Conservation (phyloP, 2,888 invertebrate genomes). For the Parnassius apollo region DNA sequence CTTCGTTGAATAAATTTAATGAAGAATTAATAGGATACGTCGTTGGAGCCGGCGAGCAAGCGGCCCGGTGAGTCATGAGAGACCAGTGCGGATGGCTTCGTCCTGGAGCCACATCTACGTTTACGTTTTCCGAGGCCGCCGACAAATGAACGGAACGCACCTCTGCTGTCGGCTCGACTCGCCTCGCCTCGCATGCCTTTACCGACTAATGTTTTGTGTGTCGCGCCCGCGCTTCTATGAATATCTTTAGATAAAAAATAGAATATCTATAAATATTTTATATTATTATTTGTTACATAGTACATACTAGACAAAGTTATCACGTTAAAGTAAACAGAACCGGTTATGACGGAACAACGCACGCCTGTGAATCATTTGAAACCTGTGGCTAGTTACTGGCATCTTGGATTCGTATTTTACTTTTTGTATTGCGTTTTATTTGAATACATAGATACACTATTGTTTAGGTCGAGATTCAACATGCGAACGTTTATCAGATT, state of each 20-base stretch:
- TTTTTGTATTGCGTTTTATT: too few species aligned
- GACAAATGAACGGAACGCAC: slow-evolving; percentile 35
- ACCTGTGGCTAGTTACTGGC: background rate
- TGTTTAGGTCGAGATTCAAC: too few species aligned
- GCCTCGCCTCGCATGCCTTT: background rate
- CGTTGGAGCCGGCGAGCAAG: slow-evolving; percentile 44
- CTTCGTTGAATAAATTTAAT: slow-evolving; percentile 29
- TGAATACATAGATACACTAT: too few species aligned
- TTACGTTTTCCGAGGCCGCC: slow-evolving; percentile 57
- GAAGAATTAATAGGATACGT: slow-evolving; percentile 40
- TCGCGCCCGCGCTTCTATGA: slow-evolving; percentile 4
- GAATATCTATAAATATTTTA: too few species aligned
- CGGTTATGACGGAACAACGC: slow-evolving; percentile 7
- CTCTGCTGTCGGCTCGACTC: too few species aligned
- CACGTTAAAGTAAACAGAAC: slow-evolving; percentile 1
- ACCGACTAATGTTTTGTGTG: background rate
- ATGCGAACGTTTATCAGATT: too few species aligned
- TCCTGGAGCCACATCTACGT: slow-evolving; percentile 53
- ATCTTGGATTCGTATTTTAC: too few species aligned
- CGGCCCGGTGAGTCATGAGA: slow-evolving; percentile 62
- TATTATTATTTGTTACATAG: too few species aligned
- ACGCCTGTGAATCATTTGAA: slow-evolving; percentile 12
- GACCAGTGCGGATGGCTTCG: slow-evolving; percentile 36
- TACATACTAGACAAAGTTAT: too few species aligned
- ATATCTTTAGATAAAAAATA: background rate